These are phyloP conservation scores for Chionomys nivalis DNA, from an alignment of 2,113 vertebrate species.

Conservation along the genomic window DNA sequence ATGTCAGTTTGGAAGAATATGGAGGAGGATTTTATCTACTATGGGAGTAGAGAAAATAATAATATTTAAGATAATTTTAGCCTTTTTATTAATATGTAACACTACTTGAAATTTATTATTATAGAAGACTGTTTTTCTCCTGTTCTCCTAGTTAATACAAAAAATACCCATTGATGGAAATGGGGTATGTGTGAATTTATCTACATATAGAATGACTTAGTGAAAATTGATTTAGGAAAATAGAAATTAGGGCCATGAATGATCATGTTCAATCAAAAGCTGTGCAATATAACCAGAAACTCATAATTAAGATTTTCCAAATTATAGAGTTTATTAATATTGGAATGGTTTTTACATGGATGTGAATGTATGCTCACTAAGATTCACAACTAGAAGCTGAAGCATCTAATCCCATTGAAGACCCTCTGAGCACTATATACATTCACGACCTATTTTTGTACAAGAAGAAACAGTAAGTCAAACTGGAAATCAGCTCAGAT, in stretches of 20 bases:
- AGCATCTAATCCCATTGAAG: neutral
- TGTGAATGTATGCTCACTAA: neutral
- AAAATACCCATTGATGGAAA: neutral
- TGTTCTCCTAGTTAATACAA: neutral
- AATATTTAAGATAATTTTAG: neutral
- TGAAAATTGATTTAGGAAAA: slow-evolving; percentile 14
- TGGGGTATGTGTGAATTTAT: neutral
- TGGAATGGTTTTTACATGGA: neutral
- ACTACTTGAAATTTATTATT: neutral
- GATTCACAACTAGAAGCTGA: neutral
- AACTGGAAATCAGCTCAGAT: slow-evolving; percentile 69
- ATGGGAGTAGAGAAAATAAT: neutral
- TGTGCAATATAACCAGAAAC: neutral
- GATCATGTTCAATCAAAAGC: slow-evolving; percentile 36
- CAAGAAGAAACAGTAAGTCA: slow-evolving; percentile 72
- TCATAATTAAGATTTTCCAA: neutral
- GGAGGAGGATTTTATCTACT: neutral
- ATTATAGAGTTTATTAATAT: neutral
- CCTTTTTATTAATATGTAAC: neutral
- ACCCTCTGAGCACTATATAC: slow-evolving; percentile 51
- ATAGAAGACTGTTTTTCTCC: neutral
- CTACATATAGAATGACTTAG: neutral
- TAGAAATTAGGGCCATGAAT: neutral
- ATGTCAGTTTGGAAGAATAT: neutral
- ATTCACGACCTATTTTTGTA: slow-evolving; percentile 53